phyloP scores from a whole-genome alignment of 2,797 vertebrate species.

The Lindbergichthys nudifrons region DNA sequence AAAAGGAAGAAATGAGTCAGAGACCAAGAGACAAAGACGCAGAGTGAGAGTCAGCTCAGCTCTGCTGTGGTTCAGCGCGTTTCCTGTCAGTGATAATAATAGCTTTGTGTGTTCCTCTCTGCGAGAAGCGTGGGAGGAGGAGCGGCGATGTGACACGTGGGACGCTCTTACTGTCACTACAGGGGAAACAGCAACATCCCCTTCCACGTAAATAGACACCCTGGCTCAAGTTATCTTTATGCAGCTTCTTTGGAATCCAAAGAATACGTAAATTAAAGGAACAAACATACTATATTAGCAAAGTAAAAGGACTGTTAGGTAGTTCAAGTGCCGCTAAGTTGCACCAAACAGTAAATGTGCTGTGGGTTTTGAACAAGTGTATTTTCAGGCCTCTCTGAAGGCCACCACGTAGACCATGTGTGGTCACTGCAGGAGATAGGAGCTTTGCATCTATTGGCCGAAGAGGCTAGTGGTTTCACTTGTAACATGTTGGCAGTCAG shows the following conservation, averaged over 20 bases:
- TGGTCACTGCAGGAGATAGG: neutral
- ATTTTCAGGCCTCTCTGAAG: neutral
- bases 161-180: conserved; percentile 50
- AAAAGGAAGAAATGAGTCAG: conserved; percentile 67
- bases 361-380: neutral
- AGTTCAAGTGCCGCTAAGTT: neutral
- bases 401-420: neutral
- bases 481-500: neutral
- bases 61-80: conserved; percentile 61
- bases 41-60: conserved; percentile 49
- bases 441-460: neutral
- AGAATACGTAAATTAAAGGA: neutral
- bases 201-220: conserved; percentile 14
- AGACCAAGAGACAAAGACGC: conserved; percentile 20
- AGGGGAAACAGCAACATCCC: conserved; percentile 64
- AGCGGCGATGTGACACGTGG: conserved; percentile 49
- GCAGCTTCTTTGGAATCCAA: conserved; percentile 4
- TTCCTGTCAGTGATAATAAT: conserved; percentile 78
- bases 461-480: neutral
- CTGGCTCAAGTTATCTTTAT: neutral
- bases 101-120: conserved; percentile 63
- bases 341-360: neutral
- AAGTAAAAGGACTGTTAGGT: neutral
- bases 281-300: neutral
- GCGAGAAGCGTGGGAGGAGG: conserved; percentile 74